These are phyloP conservation scores for Siphamia tubifer DNA, from an alignment of 2,113 vertebrate species.

Conservation along the genomic window DNA sequence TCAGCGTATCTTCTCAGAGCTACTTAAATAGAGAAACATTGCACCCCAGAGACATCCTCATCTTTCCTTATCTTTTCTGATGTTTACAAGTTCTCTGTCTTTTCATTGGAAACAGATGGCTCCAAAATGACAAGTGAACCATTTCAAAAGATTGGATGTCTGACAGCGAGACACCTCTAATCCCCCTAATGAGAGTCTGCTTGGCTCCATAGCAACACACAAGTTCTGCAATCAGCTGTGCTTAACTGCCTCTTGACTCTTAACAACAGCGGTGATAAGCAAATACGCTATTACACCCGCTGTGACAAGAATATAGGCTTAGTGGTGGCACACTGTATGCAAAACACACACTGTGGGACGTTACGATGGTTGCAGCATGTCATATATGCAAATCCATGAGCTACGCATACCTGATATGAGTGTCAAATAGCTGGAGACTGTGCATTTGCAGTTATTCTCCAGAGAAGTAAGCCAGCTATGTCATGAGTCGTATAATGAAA, in stretches of 20 bases:
- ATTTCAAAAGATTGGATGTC: constrained; percentile 35
- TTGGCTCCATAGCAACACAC: constrained; percentile 29
- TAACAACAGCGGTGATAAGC: constrained; percentile 53
- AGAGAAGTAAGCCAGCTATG: not conserved
- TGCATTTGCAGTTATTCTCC: not conserved
- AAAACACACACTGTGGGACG: constrained; percentile 4
- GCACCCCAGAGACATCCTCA: not conserved
- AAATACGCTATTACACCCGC: constrained; percentile 38
- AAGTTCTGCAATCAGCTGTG: constrained; percentile 51
- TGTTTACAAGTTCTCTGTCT: not conserved
- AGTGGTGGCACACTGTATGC: not conserved
- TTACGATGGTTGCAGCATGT: not conserved
- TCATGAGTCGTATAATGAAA: not conserved
- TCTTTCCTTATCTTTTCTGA: not conserved
- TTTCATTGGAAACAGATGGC: constrained; percentile 46
- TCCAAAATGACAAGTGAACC: constrained; percentile 13
- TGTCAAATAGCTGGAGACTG: not conserved
- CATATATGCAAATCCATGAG: constrained; percentile 17
- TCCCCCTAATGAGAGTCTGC: constrained; percentile 46
- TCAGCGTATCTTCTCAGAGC: not conserved
- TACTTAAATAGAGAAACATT: not conserved
- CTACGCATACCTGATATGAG: not conserved
- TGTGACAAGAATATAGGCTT: constrained; percentile 8
- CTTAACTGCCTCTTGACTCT: constrained; percentile 32
- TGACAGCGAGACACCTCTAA: constrained; percentile 38